Evolutionary conservation across 2,888 invertebrate genomes (phyloP).

Genomic region (Gastracanthus pulcherrimus): DNA sequence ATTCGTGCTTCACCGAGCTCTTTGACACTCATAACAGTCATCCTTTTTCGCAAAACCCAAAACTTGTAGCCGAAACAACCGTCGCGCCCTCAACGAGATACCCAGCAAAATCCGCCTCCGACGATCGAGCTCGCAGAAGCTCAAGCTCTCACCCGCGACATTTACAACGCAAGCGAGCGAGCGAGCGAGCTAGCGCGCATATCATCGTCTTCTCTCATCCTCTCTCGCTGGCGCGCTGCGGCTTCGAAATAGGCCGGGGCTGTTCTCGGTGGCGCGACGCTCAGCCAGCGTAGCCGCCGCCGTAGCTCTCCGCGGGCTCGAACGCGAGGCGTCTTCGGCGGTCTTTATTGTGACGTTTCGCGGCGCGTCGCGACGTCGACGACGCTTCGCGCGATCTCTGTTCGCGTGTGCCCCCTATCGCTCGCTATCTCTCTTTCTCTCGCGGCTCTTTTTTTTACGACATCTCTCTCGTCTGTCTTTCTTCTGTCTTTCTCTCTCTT

Average conservation of each 20-base stretch:
- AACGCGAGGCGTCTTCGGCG: not conserved
- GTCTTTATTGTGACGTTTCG: conserved; percentile 55
- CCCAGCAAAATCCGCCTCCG: not conserved
- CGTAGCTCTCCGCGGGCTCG: not conserved
- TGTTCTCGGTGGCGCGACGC: conserved; percentile 38
- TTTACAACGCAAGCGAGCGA: not conserved
- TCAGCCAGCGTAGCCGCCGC: too few species aligned
- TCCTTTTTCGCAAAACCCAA: not conserved
- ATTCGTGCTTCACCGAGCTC: not conserved
- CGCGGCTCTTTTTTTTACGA: not conserved
- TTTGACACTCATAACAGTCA: not conserved
- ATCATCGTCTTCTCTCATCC: not conserved
- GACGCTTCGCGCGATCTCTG: conserved; percentile 25
- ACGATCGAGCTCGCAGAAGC: not conserved
- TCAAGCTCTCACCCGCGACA: not conserved
- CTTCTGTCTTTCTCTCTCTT: not conserved
- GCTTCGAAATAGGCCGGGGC: conserved; percentile 54
- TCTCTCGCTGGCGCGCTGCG: not conserved
- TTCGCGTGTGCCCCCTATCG: not conserved
- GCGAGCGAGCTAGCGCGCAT: too few species aligned
- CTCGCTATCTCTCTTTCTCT: not conserved
- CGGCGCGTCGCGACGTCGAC: conserved; percentile 20
- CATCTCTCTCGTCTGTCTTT: too few species aligned
- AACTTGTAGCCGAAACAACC: too few species aligned
- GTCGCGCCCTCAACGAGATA: not conserved